Conservation (phyloP, 2,888 invertebrate species). For the Ornithoptera alexandrae region DNA sequence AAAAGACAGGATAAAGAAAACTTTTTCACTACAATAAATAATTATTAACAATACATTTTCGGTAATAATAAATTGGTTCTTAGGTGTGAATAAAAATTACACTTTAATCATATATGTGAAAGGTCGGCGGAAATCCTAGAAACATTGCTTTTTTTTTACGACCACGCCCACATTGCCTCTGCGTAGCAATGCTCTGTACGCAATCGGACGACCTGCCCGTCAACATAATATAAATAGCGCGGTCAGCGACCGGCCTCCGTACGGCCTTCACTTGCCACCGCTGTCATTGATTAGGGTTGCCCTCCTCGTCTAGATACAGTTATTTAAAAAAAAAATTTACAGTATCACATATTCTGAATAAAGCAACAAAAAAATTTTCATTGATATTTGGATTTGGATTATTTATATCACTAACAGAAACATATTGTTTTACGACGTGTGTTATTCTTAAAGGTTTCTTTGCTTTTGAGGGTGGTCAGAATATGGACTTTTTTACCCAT, state of each 20-base stretch:
- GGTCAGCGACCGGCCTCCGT: conserved; percentile 74
- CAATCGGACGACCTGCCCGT: conserved; percentile 30
- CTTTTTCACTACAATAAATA: too few relatives aligned
- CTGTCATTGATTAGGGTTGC: conserved; percentile 31
- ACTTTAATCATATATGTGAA: too few relatives aligned
- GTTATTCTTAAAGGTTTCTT: too few relatives aligned
- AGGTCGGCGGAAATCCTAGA: neutral
- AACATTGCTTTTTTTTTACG: conserved; percentile 20
- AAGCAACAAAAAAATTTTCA: too few relatives aligned
- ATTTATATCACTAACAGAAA: neutral
- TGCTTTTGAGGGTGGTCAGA: too few relatives aligned
- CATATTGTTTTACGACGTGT: neutral
- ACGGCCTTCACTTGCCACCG: conserved; percentile 68
- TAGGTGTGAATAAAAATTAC: too few relatives aligned
- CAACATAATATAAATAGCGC: conserved; percentile 65
- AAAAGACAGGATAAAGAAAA: too few relatives aligned
- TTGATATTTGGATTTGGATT: neutral
- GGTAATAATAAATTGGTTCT: too few relatives aligned
- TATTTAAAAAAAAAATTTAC: neutral
- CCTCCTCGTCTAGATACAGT: neutral
- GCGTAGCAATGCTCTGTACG: conserved; percentile 38
- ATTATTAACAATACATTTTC: too few relatives aligned
- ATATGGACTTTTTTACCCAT: too few relatives aligned
- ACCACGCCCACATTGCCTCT: conserved; percentile 49
- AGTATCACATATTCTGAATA: too few relatives aligned